Base-by-base conservation (phyloP, 1,140 invertebrate species). In the Protaetia brevitarsis region DNA sequence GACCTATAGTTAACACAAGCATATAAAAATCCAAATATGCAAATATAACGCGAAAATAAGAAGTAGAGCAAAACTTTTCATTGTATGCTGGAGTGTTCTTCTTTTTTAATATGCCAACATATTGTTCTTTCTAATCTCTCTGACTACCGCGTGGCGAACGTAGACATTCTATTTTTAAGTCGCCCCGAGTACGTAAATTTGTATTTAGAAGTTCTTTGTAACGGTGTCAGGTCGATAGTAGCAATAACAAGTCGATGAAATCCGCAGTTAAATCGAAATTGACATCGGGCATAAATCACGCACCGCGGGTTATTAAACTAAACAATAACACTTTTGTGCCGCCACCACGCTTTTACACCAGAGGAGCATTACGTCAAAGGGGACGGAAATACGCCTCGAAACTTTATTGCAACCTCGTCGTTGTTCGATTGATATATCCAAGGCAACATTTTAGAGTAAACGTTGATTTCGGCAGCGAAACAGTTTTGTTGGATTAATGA, bases 111-210 rank as follows among this genome's bases (percentile, higher is more conserved):
- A n/a, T n/a, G n/a, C n/a, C n/a, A n/a, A n/a, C n/a, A n/a, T n/a
- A n/a, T n/a, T n/a, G n/a, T n/a, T n/a, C n/a, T n/a, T n/a, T n/a
- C n/a, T n/a, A n/a, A n/a, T n/a, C n/a, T n/a, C n/a, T n/a, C n/a
- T n/a, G n/a, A n/a, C n/a, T n/a, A n/a, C n/a, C n/a, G n/a, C n/a
- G n/a, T n/a, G n/a, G n/a, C n/a, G n/a, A n/a, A n/a, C n/a, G n/a
- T n/a, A n/a, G n/a, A n/a, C n/a, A n/a, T 45, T 19, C 41, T 45
- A 45, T 45, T 45, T 45, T 45, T 45, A 45, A 37, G 16, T n/a
- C n/a, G 10, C 41, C 23, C 13, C 3, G 23, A 45, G 41, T 19
- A 45, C 13, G 41, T 37, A n/a, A 37, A 37, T 3, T 37, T 37
- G 11, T 45, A 45, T 4, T 16, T 45, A 23, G n/a, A 45, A 45